Evolutionary conservation across 30 jellyfish, hydroid and myxozoan species (phyloP).

Genomic region (Phacellophora camtschatica): DNA sequence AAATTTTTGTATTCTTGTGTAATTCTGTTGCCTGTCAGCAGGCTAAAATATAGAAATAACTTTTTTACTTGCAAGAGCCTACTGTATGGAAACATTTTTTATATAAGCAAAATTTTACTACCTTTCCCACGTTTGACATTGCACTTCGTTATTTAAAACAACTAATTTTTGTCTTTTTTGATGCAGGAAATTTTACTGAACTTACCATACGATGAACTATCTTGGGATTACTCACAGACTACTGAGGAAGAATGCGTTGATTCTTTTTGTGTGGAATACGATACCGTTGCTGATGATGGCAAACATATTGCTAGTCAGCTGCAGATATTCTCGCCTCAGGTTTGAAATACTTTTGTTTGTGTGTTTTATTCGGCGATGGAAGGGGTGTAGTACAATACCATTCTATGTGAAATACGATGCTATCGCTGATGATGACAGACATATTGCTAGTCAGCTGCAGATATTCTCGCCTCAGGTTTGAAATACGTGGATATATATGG

Average conservation of each 20-base stretch:
- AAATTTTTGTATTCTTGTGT: too few relatives aligned
- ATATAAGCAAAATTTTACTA: too few relatives aligned
- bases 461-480: slow-evolving; percentile 92
- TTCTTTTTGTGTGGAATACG: slow-evolving; percentile 89
- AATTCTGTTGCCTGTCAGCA: too few relatives aligned
- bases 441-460: slow-evolving; percentile 79
- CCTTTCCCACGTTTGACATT: too few relatives aligned
- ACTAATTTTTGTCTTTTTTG: too few relatives aligned
- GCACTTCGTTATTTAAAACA: too few relatives aligned
- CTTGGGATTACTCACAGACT: slow-evolving; percentile 86
- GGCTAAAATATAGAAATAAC: too few relatives aligned
- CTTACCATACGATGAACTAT: slow-evolving; percentile 82
- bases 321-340: slow-evolving; percentile 95
- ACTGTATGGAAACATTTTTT: too few relatives aligned
- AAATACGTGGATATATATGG: too few relatives aligned
- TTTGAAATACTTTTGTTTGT: neutral
- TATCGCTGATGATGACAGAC: slow-evolving; percentile 45
- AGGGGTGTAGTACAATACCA: too few relatives aligned
- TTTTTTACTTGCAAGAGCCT: too few relatives aligned
- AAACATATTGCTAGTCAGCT: slow-evolving; percentile 75
- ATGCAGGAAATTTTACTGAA: slow-evolving; percentile 67
- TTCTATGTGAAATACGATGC: slow-evolving; percentile 90
- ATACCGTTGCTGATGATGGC: slow-evolving; percentile 58
- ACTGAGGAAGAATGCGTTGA: slow-evolving; percentile 64
- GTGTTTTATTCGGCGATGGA: too few relatives aligned